phyloP scores from a whole-genome alignment of 2,113 vertebrate species.

The Pelobates fuscus region DNA sequence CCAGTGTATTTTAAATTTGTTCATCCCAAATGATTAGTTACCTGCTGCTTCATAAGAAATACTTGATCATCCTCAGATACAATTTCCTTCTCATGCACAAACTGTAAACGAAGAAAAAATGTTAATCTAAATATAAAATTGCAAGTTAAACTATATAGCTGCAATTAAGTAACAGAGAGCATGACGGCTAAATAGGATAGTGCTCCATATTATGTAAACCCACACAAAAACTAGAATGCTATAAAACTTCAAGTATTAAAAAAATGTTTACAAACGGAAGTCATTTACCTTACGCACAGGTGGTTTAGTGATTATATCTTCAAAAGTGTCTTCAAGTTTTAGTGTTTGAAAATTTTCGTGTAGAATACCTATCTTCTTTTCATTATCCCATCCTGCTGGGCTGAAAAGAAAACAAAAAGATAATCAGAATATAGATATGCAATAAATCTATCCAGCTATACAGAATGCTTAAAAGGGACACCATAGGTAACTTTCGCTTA shows the following conservation, averaged over 20 bases:
- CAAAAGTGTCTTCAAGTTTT: constrained; percentile 91
- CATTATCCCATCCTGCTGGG: constrained; percentile 98
- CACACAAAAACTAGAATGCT: no score
- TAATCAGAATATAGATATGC: not conserved
- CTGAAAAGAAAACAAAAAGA: constrained; percentile 71
- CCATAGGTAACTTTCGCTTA: no score
- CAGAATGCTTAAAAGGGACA: no score
- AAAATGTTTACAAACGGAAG: no score
- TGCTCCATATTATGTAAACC: no score
- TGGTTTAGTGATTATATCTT: constrained; percentile 93
- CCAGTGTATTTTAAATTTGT: not conserved
- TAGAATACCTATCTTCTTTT: constrained; percentile 97
- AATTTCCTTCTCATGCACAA: constrained; percentile 98
- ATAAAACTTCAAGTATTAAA: no score
- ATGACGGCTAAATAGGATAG: no score
- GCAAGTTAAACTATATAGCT: no score
- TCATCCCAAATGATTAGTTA: constrained; percentile 57
- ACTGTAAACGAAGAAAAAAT: constrained; percentile 70
- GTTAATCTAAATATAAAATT: not conserved
- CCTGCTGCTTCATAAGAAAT: constrained; percentile 97
- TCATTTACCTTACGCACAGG: constrained; percentile 96
- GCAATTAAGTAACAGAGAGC: no score
- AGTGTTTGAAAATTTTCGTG: constrained; percentile 95
- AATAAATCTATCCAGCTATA: no score
- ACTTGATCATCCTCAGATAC: constrained; percentile 97